phyloP scores from a whole-genome alignment of 2,113 vertebrate genomes.

The Solenodon paradoxus region DNA sequence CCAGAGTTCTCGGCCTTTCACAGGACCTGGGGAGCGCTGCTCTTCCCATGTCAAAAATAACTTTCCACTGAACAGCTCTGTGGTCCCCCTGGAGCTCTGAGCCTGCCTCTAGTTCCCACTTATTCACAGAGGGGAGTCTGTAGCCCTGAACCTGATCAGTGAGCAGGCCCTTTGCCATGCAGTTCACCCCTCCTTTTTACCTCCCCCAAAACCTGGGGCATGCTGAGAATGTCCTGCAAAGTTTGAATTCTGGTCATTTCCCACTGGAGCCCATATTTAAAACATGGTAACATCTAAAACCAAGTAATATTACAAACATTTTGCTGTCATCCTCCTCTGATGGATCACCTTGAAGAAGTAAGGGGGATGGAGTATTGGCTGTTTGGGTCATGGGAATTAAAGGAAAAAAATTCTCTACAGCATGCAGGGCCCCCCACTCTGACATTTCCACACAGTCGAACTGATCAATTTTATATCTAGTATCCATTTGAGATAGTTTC shows the following conservation, averaged over 20 bases:
- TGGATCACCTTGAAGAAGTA: not conserved
- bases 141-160: no score
- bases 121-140: not conserved
- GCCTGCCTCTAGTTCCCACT: rapidly evolving
- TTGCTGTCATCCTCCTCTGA: not conserved
- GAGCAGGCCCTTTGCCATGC: not conserved
- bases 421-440: not conserved
- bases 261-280: not conserved
- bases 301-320: not conserved
- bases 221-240: not conserved
- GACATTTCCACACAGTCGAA: not conserved
- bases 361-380: not conserved
- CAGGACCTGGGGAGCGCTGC: not conserved
- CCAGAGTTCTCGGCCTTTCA: not conserved
- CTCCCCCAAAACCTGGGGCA: not conserved
- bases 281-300: not conserved
- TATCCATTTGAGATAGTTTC: not conserved
- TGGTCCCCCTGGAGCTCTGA: not conserved
- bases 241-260: rapidly evolving
- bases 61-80: not conserved
- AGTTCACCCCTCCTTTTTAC: not conserved
- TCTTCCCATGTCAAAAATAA: not conserved
- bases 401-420: not conserved
- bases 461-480: not conserved
- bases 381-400: not conserved